Evolutionary conservation across 2,113 vertebrate species (phyloP), one percentile per base, ranked within the genome.

Genomic region (Phasianus colchicus): DNA sequence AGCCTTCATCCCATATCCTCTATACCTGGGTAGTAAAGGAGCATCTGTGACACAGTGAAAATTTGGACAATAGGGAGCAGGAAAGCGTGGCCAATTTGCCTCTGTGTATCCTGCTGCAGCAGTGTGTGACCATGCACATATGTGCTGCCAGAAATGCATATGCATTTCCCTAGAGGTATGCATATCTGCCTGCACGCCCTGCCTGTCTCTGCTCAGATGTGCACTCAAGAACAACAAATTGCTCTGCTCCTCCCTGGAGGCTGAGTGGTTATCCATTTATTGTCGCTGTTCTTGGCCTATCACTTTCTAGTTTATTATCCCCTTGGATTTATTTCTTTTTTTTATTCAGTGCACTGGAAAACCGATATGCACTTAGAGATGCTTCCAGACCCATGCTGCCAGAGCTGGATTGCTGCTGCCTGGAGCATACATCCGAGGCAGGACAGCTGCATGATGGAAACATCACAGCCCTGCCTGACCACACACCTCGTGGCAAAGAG

Each of bases 41-140:
- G 43, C 66, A 27, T 76, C 38, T 2, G 1, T 0, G 4, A 13
- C 32, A 5, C 40, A 0, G 3, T 11, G 17, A 13, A 6, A 2
- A 10, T 0, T 3, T 2, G 11, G 50, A 13, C 5, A 3, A 14
- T 0, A 21, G 36, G 50, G 52, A 17, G 21, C 32, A 34, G 58
- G 58, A 61, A 13, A 61, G 61, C 25, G 11, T 6, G 36, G 40
- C 83, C 61, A 57, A 78, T 57, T 36, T 71, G 20, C 75, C n/a
- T 3, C 61, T 20, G 45, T 17, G 2, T 11, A 30, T 43, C 7
- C 25, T 20, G 36, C 69, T 9, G 32, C n/a, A 13, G 42, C 4
- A 0, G 29, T 0, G 29, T 0, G 47, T 5, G 11, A 18, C 36
- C 36, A 0, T n/a, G 1, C 18, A 6, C 3, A 2, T 6, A 3